These are phyloP conservation scores for Octonoba sinensis DNA, from an alignment of 2,888 invertebrate genomes.

Conservation along the genomic window DNA sequence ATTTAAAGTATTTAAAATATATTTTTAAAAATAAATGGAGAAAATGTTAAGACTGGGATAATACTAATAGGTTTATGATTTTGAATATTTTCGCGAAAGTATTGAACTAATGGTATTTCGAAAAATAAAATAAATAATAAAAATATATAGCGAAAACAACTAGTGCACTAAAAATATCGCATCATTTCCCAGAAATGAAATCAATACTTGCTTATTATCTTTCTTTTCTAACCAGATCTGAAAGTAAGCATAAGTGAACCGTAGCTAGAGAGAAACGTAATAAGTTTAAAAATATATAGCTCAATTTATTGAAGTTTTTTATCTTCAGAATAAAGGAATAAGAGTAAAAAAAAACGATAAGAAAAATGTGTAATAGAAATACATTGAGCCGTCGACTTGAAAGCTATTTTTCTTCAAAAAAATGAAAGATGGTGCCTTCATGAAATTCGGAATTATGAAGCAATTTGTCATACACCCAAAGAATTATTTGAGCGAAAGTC, in stretches of 20 bases:
- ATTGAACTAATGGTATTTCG: too few relatives aligned
- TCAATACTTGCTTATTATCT: too few relatives aligned
- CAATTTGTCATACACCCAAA: constrained; percentile 51
- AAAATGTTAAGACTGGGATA: too few relatives aligned
- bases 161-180: too few relatives aligned
- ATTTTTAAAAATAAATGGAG: too few relatives aligned
- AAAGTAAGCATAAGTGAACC: constrained; percentile 15
- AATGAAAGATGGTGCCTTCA: constrained; percentile 57
- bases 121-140: too few relatives aligned
- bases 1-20: too few relatives aligned
- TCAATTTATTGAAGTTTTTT: constrained; percentile 37
- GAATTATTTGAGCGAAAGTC: constrained; percentile 44
- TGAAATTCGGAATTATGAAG: constrained; percentile 56
- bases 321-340: not conserved
- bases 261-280: constrained; percentile 31
- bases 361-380: constrained; percentile 34
- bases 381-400: constrained; percentile 29
- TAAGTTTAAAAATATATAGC: constrained; percentile 49
- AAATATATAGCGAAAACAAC: too few relatives aligned
- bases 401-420: constrained; percentile 33
- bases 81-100: too few relatives aligned
- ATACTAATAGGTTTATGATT: too few relatives aligned
- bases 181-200: too few relatives aligned
- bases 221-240: too few relatives aligned
- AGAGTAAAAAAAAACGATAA: constrained; percentile 19